A percentile compares a stretch with the other conserved stretches of the same genome.
phyloP scores from a whole-genome alignment of 2,888 invertebrate genomes.

The Liodrosophila aerea region DNA sequence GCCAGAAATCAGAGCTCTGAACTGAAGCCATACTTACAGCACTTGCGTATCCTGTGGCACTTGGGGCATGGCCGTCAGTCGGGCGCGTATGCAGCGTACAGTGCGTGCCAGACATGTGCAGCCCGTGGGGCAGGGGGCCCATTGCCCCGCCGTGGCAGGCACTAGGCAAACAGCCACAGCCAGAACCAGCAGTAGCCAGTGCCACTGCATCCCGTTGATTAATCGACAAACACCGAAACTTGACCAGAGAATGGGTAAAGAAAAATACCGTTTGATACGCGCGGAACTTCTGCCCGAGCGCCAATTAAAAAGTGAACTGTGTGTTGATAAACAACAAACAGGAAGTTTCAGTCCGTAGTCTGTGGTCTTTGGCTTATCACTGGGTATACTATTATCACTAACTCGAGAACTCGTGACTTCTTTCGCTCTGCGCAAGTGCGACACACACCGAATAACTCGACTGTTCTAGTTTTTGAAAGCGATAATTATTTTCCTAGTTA shows the following conservation, averaged over 20 bases:
- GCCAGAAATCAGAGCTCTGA: neutral
- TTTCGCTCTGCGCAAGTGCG: constrained; percentile 45
- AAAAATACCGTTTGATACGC: no score
- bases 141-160: constrained; percentile 14
- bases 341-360: constrained; percentile 32
- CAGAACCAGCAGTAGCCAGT: constrained; percentile 19
- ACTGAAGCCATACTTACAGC: constrained; percentile 81
- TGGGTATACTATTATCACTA: neutral
- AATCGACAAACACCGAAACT: constrained; percentile 10
- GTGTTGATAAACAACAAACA: constrained; percentile 11
- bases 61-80: constrained; percentile 71
- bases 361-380: constrained; percentile 42
- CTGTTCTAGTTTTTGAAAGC: constrained; percentile 2
- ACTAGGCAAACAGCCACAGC: constrained; percentile 29
- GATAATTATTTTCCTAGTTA: constrained; percentile 10
- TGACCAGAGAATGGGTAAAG: no score
- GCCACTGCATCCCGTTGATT: constrained; percentile 31
- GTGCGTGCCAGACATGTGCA: constrained; percentile 79
- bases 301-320: neutral
- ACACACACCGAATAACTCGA: constrained; percentile 11
- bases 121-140: constrained; percentile 71
- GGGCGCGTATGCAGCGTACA: constrained; percentile 79
- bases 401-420: constrained; percentile 3
- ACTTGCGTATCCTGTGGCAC: constrained; percentile 79
- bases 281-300: no score